phyloP scores from a whole-genome alignment of 2,113 vertebrate genomes.

The Lepidothrix coronata region DNA sequence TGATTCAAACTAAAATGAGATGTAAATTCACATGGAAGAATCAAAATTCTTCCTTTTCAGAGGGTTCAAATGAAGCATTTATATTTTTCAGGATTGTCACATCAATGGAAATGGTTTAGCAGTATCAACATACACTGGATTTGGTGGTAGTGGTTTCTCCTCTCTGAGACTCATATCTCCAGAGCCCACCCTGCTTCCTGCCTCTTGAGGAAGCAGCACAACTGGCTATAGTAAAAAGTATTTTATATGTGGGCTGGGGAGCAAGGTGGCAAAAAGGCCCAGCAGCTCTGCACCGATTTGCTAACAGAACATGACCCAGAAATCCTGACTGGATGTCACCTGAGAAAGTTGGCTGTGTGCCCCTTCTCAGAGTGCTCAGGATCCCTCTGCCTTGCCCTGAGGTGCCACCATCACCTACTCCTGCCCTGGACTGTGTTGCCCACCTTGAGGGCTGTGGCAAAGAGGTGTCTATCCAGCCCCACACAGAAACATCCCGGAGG shows the following conservation, averaged over 20 bases:
- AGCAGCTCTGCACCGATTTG: background rate
- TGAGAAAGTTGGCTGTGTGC: background rate
- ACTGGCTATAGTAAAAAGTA: background rate
- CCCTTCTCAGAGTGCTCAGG: background rate
- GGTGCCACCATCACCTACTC: fast-evolving
- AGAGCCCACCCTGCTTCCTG: background rate
- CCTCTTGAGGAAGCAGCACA: background rate
- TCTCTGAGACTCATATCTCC: background rate
- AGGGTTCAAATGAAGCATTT: background rate
- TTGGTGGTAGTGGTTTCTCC: background rate
- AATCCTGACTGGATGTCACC: background rate
- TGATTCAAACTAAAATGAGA: background rate
- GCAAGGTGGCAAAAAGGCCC: background rate
- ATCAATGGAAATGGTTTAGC: background rate
- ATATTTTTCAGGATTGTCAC: background rate
- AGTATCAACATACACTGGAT: background rate
- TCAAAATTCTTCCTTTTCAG: background rate
- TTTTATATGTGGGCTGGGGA: background rate
- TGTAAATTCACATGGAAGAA: background rate
- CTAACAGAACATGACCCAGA: background rate
- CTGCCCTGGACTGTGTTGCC: background rate
- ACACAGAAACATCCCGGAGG: fast-evolving
- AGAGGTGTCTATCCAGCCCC: background rate
- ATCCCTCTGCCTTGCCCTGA: background rate
- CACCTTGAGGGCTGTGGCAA: background rate